phyloP scores from a whole-genome alignment of 1,140 invertebrate genomes.

The Sitodiplosis mosellana region DNA sequence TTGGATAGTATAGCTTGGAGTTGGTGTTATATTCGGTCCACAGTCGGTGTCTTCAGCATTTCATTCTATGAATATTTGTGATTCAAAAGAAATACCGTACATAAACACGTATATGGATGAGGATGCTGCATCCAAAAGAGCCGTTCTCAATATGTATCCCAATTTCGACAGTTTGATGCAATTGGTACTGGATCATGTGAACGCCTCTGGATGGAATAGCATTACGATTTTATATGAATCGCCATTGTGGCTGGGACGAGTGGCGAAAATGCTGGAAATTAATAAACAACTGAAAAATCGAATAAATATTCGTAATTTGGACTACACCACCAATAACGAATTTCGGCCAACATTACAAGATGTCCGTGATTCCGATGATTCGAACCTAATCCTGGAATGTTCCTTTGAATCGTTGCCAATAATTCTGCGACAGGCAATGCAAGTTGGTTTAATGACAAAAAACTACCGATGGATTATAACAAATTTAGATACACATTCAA shows the following conservation, averaged over 20 bases:
- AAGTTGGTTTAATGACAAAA: slow-evolving; percentile 52
- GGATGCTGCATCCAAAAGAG: slow-evolving; percentile 36
- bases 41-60: slow-evolving; percentile 38
- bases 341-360: slow-evolving; percentile 35
- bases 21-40: slow-evolving; percentile 70
- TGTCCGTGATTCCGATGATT: slow-evolving; percentile 40
- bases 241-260: slow-evolving; percentile 39
- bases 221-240: slow-evolving; percentile 78
- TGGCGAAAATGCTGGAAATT: slow-evolving; percentile 56
- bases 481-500: slow-evolving; percentile 46
- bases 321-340: slow-evolving; percentile 19
- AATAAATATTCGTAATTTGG: too few species aligned
- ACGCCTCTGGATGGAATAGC: slow-evolving; percentile 58
- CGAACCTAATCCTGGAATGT: slow-evolving; percentile 63
- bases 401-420: slow-evolving; percentile 39
- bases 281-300: slow-evolving; percentile 16
- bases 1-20: slow-evolving; percentile 33
- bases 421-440: slow-evolving; percentile 46
- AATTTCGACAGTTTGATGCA: slow-evolving; percentile 49
- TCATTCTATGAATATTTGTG: slow-evolving; percentile 73
- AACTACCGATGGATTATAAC: slow-evolving; percentile 46
- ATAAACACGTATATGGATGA: slow-evolving; percentile 43
- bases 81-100: slow-evolving; percentile 74
- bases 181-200: slow-evolving; percentile 55
- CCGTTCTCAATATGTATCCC: slow-evolving; percentile 68